Evolutionary conservation across 35 echinoderm and acorn worm genomes (phyloP).

Genomic region (Strongylocentrotus purpuratus): DNA sequence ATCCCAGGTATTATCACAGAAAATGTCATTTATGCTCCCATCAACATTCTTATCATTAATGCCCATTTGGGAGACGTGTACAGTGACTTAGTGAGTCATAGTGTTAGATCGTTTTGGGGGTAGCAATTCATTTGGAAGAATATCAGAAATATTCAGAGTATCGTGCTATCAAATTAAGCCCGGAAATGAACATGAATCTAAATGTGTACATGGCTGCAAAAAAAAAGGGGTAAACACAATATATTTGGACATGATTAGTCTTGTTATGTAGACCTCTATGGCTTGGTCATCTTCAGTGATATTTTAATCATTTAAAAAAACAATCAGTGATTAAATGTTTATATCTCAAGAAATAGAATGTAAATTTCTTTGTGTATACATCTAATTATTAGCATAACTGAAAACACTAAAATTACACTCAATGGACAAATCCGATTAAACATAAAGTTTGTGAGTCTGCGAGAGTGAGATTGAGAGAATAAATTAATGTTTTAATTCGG

Average conservation of each 20-base stretch:
- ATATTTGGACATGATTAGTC: background rate
- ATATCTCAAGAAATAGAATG: background rate
- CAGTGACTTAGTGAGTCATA: background rate
- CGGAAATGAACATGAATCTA: conserved; percentile 6
- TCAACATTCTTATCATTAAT: background rate
- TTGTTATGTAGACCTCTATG: background rate
- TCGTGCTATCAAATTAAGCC: background rate
- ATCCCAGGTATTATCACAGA: background rate
- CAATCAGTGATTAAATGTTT: background rate
- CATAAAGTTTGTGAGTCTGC: background rate
- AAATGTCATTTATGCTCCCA: background rate
- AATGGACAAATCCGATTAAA: background rate
- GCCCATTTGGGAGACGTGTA: background rate
- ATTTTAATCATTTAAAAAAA: background rate
- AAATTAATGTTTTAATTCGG: background rate
- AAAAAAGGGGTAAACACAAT: background rate
- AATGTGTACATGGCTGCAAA: background rate
- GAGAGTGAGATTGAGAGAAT: background rate
- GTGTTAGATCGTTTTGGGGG: background rate
- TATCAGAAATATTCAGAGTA: background rate
- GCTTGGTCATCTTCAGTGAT: background rate
- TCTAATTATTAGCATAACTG: too few species aligned
- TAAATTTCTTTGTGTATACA: background rate
- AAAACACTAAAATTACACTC: background rate
- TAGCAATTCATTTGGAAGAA: background rate